Percentiles rank a stretch among this genome's conserved stretches.
These are phyloP conservation scores for Fukomys damarensis DNA, from an alignment of 2,113 vertebrate species.

Conservation along the genomic window DNA sequence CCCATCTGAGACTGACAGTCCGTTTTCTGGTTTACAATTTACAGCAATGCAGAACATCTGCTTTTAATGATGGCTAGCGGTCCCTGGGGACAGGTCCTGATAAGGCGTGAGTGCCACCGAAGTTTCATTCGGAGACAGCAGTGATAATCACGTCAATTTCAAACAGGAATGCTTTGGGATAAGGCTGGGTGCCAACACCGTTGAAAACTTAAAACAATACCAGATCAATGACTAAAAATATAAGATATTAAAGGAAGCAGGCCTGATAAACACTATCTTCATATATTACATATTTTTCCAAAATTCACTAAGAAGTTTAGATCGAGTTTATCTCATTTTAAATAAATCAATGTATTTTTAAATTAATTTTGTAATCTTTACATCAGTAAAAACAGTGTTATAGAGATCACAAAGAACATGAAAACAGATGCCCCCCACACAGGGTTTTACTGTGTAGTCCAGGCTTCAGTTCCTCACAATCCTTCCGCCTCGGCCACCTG, in stretches of 20 bases:
- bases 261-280: neutral
- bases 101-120: conserved; percentile 23
- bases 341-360: conserved; percentile 69
- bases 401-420: neutral
- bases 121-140: conserved; percentile 44
- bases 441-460: neutral
- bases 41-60: conserved; percentile 61
- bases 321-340: conserved; percentile 69
- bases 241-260: conserved; percentile 13
- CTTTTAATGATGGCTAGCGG: conserved; percentile 38
- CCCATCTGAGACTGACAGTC: conserved; percentile 54
- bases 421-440: neutral
- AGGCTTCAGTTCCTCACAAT: neutral
- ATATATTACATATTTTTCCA: neutral
- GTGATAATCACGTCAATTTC: neutral
- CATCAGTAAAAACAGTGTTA: neutral
- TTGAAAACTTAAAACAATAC: conserved; percentile 29
- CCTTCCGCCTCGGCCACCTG: neutral
- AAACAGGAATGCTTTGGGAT: conserved; percentile 44
- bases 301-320: conserved; percentile 58
- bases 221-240: conserved; percentile 41
- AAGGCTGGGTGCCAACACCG: neutral
- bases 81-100: conserved; percentile 64
- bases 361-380: conserved; percentile 61
- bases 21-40: conserved; percentile 68